phyloP scores from a whole-genome alignment of 2,888 invertebrate species.

The Sinohyriopsis cumingii region DNA sequence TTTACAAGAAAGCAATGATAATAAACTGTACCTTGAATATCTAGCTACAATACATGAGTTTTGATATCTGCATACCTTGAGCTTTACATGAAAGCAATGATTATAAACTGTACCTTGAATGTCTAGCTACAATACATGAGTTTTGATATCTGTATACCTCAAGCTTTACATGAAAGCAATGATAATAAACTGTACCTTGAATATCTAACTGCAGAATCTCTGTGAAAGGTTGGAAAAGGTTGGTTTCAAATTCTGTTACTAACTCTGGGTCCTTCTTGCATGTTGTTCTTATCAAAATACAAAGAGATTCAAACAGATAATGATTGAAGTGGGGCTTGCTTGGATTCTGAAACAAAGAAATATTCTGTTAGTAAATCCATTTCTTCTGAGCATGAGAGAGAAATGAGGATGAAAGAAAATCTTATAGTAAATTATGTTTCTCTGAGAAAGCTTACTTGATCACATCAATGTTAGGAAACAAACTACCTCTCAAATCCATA shows the following conservation, averaged over 20 bases:
- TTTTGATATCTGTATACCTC: too few species aligned
- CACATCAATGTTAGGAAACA: too few species aligned
- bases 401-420: too few species aligned
- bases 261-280: slow-evolving; percentile 86
- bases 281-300: slow-evolving; percentile 79
- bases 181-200: slow-evolving; percentile 77
- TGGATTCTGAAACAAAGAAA: slow-evolving; percentile 79
- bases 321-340: slow-evolving; percentile 99
- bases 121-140: slow-evolving; percentile 12
- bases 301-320: slow-evolving; percentile 95
- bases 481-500: too few species aligned
- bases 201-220: slow-evolving; percentile 94
- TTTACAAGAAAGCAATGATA: too few species aligned
- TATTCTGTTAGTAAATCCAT: not conserved
- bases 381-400: not conserved
- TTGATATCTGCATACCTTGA: too few species aligned
- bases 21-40: slow-evolving; percentile 82
- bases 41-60: too few species aligned
- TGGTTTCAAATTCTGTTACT: slow-evolving; percentile 90
- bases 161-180: too few species aligned
- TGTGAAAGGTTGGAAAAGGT: slow-evolving; percentile 95
- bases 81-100: too few species aligned
- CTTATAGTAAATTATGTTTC: too few species aligned
- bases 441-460: too few species aligned
- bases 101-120: too few species aligned